Base-by-base conservation (phyloP, 2,888 invertebrate genomes). In the Cosmia pyralina region DNA sequence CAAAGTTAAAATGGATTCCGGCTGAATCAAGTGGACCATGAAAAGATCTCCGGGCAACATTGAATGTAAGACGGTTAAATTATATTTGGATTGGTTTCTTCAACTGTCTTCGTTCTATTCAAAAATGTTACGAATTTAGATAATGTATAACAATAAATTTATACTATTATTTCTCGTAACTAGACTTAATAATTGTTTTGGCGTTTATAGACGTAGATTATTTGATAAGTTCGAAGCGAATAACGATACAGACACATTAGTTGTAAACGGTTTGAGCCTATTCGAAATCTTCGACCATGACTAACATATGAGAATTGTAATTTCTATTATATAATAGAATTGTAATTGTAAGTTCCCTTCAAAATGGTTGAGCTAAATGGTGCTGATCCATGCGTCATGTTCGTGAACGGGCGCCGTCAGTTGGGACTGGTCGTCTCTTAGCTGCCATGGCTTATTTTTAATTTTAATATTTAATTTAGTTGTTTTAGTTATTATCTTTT, bases 11-110 rank as follows among this genome's bases (percentile, higher is more conserved):
- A 85, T 84, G 85, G 84, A 82, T 84, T 78, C 68, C 79, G 80
- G 78, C 87, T 86, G 79, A 85, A 87, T 88, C 77, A 85, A 87
- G 87, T 87, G 86, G 63, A 81, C 80, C 83, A 82, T 84, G 79
- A 87, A 78, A 84, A 86, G 81, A 83, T 81, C 77, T 57, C 67
- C 52, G 69, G 38, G 57, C 70, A 53, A 71, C 75, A 77, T 79
- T 80, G 34, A 75, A 86, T 74, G 65, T 77, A 70, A 71, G 73
- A 75, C 52, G 57, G 22, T n/a, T 59, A 50, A 48, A 66, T 75
- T 78, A 75, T 76, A 77, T 78, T 82, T 50, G 58, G 10, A 69
- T 55, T 55, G 50, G 10, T 34, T 64, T 41, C 28, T 72, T 58
- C 34, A 55, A 62, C 59, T 69, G 55, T 59, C 22, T 67, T 41